Evolutionary conservation across 2,113 vertebrate genomes (phyloP), one percentile per base, ranked within the genome.

Genomic region (Saimiri boliviensis): DNA sequence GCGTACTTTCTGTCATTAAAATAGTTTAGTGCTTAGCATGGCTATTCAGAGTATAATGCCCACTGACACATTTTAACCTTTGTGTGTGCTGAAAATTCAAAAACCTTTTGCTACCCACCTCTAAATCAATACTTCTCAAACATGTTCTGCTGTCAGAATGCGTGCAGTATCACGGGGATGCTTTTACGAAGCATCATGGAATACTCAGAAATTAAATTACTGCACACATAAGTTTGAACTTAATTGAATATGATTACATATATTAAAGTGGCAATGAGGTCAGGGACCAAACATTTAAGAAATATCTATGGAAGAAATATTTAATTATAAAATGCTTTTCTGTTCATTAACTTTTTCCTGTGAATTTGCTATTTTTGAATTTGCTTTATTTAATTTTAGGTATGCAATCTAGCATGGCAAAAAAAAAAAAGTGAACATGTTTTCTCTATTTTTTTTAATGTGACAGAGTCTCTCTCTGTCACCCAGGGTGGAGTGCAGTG

Each of bases 1-100:
- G 76, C 54, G 73, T 73, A 77, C 16, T 54, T 91, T 73, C 77
- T 89, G 74, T 71, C 80, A 66, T 86, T 82, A 86, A 97, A 89
- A 89, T 95, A 88, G 37, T 73, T 95, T 68, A 89, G 71, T 23
- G 40, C 63, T 97, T 91, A 93, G 45, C 86, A 77, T 5, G 71
- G 79, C 68, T 86, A 14, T 89, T 89, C 86, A 70, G 54, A 58
- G 11, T 56, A 42, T 32, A 73, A 74, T 49, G 49, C 11, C n/a
- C 66, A 80, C 35, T 7, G 73, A 37, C 42, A 71, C 11, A 77
- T 42, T 86, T 49, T 71, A 89, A 66, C 45, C 37, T 92, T 49
- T 81, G 89, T 12, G 37, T 49, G 47, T 21, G 32, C 42, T 32
- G 6, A 37, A 91, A 56, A 52, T 21, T 32, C 73, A 80, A 74